Base-by-base conservation (phyloP, 2,113 vertebrate species). In the Cavia aperea region DNA sequence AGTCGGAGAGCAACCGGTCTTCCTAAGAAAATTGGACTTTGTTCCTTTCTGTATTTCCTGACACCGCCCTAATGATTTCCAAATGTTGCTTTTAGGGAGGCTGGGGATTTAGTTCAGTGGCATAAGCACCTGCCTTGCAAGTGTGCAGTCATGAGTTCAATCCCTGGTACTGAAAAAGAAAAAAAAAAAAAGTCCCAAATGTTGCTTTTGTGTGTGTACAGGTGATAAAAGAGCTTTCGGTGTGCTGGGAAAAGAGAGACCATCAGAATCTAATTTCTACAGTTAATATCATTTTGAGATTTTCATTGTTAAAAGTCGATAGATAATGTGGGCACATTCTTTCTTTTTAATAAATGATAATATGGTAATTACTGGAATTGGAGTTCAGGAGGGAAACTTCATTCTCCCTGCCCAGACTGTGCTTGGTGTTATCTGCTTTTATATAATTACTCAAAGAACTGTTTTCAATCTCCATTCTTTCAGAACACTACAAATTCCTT, bases 1-100 rank as follows among this genome's bases (percentile, higher is more conserved):
- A 89, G 54, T 33, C 43, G 1, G 24, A 39, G 60, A 82, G 91
- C 43, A 88, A 36, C 43, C 84, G 54, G 46, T 77, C 65, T 89
- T 93, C 43, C 78, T 51, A n/a, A 88, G 83, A 83, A 81, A 90
- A 73, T 43, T 19, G 21, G 23, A 75, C 49, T 86, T 92, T 88
- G 43, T 70, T 43, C 24, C 88, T 90, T 79, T 82, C 77, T 58
- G 33, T 4, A n/a, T 62, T 93, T 93, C 19, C 54, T 65, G 58
- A 93, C 92, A 95, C 84, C 68, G 21, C 21, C 78, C 9, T 93
- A 78, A 77, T 89, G 58, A 92, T 92, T 92, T 93, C 86, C 65
- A 93, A 43, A 65, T 86, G 43, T 88, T 92, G 70, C 77, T 86
- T 65, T 89, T 92, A 39, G 39, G 39, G 39, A 39, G 39, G 39